A percentile compares a stretch with the other conserved stretches of the same genome.
phyloP scores from a whole-genome alignment of 2,797 vertebrate genomes.

The Spheniscus humboldti region DNA sequence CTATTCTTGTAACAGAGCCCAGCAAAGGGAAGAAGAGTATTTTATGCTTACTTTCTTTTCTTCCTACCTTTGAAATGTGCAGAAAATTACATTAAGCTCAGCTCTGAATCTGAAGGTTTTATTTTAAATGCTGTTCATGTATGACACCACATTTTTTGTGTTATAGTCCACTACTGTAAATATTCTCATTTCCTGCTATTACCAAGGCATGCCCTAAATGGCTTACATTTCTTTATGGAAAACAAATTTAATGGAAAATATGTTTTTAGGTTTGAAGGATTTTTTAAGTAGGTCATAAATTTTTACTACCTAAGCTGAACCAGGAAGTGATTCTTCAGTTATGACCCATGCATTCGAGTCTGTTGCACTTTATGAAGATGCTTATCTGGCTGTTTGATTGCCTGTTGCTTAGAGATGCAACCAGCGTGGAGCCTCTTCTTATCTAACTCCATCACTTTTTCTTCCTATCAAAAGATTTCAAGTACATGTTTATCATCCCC shows the following conservation, averaged over 20 bases:
- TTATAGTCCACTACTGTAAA: neutral
- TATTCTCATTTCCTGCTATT: constrained; percentile 34
- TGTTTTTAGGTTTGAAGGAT: constrained; percentile 28
- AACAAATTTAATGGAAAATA: constrained; percentile 48
- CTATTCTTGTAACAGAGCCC: neutral
- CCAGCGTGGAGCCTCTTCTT: constrained; percentile 80
- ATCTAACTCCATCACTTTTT: constrained; percentile 82
- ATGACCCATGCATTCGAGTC: constrained; percentile 54
- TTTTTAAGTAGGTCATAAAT: constrained; percentile 70
- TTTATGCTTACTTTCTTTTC: neutral
- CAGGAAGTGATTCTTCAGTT: constrained; percentile 66
- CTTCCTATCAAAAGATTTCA: constrained; percentile 73
- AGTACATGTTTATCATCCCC: constrained; percentile 57
- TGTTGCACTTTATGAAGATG: constrained; percentile 69
- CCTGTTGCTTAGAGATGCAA: constrained; percentile 78
- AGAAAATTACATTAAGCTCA: neutral
- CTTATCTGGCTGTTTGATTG: constrained; percentile 76
- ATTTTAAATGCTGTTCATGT: neutral
- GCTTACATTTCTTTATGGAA: constrained; percentile 13
- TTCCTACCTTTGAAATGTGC: neutral
- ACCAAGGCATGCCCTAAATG: neutral
- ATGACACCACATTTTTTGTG: neutral
- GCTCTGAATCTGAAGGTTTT: neutral
- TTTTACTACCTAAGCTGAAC: constrained; percentile 70
- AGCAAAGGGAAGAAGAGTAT: neutral